Conservation (phyloP, 2,113 vertebrate genomes). For the Saguinus imperator region DNA sequence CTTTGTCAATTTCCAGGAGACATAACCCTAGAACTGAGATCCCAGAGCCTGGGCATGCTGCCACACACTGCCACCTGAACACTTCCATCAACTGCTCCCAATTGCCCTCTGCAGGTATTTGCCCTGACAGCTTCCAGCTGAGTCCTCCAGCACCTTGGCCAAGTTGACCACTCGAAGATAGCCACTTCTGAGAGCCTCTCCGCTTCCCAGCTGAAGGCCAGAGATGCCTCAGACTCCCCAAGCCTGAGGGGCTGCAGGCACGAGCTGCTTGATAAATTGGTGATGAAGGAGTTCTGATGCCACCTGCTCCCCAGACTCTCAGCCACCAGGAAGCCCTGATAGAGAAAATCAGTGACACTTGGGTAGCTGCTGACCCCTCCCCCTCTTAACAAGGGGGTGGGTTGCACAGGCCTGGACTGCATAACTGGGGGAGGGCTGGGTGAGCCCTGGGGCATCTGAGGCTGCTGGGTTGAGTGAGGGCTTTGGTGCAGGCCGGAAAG, state of each 20-base stretch:
- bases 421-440: background rate
- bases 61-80: fast-evolving
- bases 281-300: fast-evolving
- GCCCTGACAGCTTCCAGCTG: background rate
- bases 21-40: fast-evolving
- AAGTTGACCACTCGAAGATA: too few relatives aligned
- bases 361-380: background rate
- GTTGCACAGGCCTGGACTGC: background rate
- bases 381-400: conserved; percentile 35
- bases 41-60: fast-evolving
- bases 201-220: background rate
- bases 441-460: fast-evolving
- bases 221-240: fast-evolving
- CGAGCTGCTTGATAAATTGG: fast-evolving
- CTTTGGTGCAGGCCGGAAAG: fast-evolving
- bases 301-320: background rate
- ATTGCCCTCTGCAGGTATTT: fast-evolving
- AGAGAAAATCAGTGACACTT: background rate
- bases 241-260: background rate
- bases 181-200: background rate
- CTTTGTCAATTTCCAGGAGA: background rate
- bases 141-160: background rate
- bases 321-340: fast-evolving
- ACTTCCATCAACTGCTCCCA: background rate
- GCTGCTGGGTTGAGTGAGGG: fast-evolving